Evolutionary conservation across 2,113 vertebrate genomes (phyloP), one percentile per base, ranked within the genome.

Genomic region (Calyptommatus sinebrachiatus): DNA sequence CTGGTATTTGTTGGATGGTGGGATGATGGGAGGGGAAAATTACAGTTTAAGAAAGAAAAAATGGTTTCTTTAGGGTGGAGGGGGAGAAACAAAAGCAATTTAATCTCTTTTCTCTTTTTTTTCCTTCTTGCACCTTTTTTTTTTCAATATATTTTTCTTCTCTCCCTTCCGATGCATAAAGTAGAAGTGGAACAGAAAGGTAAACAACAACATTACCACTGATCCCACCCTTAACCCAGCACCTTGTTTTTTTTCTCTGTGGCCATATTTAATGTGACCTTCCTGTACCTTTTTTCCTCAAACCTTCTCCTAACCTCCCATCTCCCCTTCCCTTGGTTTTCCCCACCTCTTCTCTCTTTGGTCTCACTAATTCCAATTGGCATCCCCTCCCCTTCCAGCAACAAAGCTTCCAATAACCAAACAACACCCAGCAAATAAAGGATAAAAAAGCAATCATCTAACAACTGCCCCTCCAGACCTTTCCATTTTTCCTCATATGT

Each of bases 151-250:
- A 91, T 96, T 95, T 96, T 95, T 96, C 94, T 95, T 96, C 96
- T 96, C 95, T 95, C 96, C 97, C 97, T 97, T 97, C 96, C 96
- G 97, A 97, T 96, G 97, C 97, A 97, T 97, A 97, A 98, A 97
- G 92, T 98, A 98, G 97, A 98, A 98, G 97, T 97, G 97, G 97
- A 97, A 96, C 97, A 98, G 97, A 98, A 98, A 98, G 97, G 97
- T 97, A 98, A 98, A 96, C 95, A 84, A 87, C 86, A 91, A 88
- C 85, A 90, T 88, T 77, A 95, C 97, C 96, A 96, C 96, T 96
- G 95, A 97, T 94, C 93, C 79, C 73, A 76, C 92, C 89, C 94
- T 95, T 95, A 96, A 95, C 96, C 96, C 96, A 96, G 94, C 96
- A 97, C 96, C 95, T 95, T 96, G 96, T 96, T 79, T 95, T 96